Conservation (phyloP, 1,140 invertebrate genomes). For the Tribolium madens region DNA sequence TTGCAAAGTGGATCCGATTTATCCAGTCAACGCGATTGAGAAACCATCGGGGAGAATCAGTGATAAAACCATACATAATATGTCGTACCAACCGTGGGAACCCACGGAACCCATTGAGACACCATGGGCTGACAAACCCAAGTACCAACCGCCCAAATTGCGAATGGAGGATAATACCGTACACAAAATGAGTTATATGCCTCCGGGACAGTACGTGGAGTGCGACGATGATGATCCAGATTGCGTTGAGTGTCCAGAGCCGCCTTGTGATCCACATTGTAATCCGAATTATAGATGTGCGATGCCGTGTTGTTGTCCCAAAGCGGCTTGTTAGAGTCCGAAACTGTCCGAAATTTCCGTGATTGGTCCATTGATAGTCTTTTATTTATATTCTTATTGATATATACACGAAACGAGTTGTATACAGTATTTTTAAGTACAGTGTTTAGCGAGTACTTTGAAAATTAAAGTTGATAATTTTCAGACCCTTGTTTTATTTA, state of each 20-base stretch:
- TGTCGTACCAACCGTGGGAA: conserved; percentile 69
- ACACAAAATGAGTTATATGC: conserved; percentile 66
- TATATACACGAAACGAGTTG: background rate
- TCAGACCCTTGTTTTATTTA: background rate
- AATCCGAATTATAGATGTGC: conserved; percentile 46
- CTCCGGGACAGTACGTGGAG: conserved; percentile 67
- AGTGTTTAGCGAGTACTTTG: background rate
- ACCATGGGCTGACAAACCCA: conserved; percentile 65
- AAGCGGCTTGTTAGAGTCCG: conserved; percentile 57
- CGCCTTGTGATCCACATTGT: conserved; percentile 46
- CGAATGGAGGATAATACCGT: conserved; percentile 67
- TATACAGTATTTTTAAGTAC: background rate
- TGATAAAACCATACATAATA: conserved; percentile 71
- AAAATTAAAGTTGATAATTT: background rate
- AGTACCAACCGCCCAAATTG: conserved; percentile 64
- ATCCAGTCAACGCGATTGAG: conserved; percentile 65
- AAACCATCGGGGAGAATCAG: conserved; percentile 71
- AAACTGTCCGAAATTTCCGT: background rate
- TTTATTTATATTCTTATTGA: background rate
- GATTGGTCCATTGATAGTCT: background rate
- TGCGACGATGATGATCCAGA: conserved; percentile 63
- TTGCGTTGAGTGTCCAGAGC: conserved; percentile 61
- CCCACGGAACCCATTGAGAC: conserved; percentile 62
- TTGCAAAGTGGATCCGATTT: conserved; percentile 65
- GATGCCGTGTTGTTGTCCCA: conserved; percentile 61